Evolutionary conservation across 1,140 invertebrate genomes (phyloP), one percentile per base, ranked within the genome.

Genomic region (Cephus cinctus): DNA sequence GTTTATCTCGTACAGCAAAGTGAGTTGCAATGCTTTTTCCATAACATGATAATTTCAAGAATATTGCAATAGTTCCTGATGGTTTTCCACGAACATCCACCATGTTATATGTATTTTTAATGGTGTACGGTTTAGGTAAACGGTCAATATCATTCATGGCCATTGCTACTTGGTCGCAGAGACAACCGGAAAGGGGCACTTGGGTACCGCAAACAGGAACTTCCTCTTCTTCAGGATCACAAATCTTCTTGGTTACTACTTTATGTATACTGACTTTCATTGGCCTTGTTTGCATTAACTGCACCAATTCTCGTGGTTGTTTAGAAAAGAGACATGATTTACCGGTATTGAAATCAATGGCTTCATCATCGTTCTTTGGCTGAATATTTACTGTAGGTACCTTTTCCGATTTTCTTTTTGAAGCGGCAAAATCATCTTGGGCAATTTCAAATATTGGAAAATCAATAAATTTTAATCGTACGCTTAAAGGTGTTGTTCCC

Each of bases 31-130:
- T 55, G 0, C 54, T 44, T 5, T 61, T 65, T 4, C 68, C 68
- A 27, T 59, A 61, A 46, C 56, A 63, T 1, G 65, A 64, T 4
- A 72, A 19, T 18, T 57, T 44, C 2, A 69, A 8, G 11, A 53
- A 52, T 9, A 65, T 43, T 5, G 42, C 51, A 3, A 69, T 57
- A 0, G 23, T 57, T 14, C 63, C 69, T 19, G 47, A 50, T 0
- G 38, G 27, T 2, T 52, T 40, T 0, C 46, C 44, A 8, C 39
- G 6, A 2, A 38, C 9, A 19, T 64, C 56, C 18, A 31, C 32
- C 11, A 72, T 35, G 15, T 56, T 53, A 23, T 63, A 71, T 2
- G 45, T 52, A 5, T 59, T 53, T 12, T 39, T 59, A 5, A 61
- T 12, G 5, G 19, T 41, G 22, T 44, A 57, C 1, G 55, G 44